These are phyloP conservation scores for Cataglyphis rosenhaueri DNA, from an alignment of 2,888 invertebrate genomes.

Conservation along the genomic window DNA sequence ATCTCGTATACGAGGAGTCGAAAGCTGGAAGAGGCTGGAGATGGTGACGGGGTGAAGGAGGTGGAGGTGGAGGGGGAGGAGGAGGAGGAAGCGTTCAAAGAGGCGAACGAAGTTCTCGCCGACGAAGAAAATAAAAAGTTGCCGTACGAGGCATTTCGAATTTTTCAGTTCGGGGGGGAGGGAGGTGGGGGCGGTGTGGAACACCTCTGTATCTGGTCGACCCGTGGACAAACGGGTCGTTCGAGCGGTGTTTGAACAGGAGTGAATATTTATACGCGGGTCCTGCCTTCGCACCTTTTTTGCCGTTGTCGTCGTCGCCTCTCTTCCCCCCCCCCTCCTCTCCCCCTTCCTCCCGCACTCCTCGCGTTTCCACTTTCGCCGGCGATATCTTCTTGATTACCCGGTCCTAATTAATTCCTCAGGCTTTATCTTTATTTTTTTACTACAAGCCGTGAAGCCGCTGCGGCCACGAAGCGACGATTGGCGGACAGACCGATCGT, in stretches of 20 bases:
- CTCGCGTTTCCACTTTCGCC: slow-evolving; percentile 64
- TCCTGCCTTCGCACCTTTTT: slow-evolving; percentile 81
- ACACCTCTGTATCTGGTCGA: slow-evolving; percentile 71
- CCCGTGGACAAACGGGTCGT: slow-evolving; percentile 81
- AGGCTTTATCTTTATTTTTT: slow-evolving; percentile 82
- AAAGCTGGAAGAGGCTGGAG: slow-evolving; percentile 47
- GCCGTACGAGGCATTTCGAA: slow-evolving; percentile 76
- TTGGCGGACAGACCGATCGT: slow-evolving; percentile 52
- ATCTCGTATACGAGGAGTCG: slow-evolving; percentile 57
- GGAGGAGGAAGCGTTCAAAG: neutral
- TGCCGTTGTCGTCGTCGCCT: slow-evolving; percentile 71
- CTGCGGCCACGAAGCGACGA: slow-evolving; percentile 51
- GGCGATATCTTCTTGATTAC: slow-evolving; percentile 83
- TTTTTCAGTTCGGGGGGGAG: slow-evolving; percentile 74
- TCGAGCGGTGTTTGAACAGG: slow-evolving; percentile 82
- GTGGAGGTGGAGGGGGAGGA: neutral
- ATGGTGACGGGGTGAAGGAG: slow-evolving; percentile 29
- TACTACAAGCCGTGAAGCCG: slow-evolving; percentile 60
- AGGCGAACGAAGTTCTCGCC: neutral
- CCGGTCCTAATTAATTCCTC: slow-evolving; percentile 84
- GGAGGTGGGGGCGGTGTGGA: slow-evolving; percentile 18
- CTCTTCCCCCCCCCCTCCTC: too few species aligned
- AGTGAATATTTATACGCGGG: slow-evolving; percentile 83
- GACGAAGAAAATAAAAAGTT: slow-evolving; percentile 57
- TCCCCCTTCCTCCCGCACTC: slow-evolving; percentile 34